These are phyloP conservation scores for Danaus melanippus DNA, from an alignment of 1,140 invertebrate species.

Conservation along the genomic window DNA sequence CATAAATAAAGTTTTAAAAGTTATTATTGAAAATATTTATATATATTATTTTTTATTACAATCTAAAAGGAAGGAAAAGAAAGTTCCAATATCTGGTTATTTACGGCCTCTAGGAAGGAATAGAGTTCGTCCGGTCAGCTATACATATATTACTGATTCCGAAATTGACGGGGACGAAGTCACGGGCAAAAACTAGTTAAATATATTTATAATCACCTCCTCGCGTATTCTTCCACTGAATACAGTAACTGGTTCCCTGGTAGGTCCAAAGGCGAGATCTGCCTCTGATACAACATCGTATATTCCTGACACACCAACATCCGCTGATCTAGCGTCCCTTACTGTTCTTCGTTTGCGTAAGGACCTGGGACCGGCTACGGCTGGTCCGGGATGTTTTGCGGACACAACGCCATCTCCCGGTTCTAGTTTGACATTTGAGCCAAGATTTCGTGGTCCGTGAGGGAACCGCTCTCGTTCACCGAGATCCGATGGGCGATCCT, in stretches of 20 bases:
- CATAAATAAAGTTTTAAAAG: no score
- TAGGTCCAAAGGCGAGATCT: constrained; percentile 91
- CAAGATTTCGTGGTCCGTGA: constrained; percentile 83
- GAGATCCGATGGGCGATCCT: constrained; percentile 73
- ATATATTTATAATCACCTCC: constrained; percentile 73
- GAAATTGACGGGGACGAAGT: no score
- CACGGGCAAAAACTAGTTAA: no score
- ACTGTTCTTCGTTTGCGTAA: constrained; percentile 77
- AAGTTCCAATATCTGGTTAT: no score
- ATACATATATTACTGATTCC: no score
- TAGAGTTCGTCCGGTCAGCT: no score
- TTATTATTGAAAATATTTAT: no score
- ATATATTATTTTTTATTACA: no score
- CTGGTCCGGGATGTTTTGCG: constrained; percentile 57
- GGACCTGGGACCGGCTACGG: constrained; percentile 73
- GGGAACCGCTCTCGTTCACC: constrained; percentile 82
- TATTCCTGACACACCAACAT: constrained; percentile 88
- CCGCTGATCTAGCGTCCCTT: constrained; percentile 82
- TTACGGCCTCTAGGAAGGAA: no score
- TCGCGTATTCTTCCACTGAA: constrained; percentile 90
- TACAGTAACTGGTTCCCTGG: constrained; percentile 86
- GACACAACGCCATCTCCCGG: constrained; percentile 46
- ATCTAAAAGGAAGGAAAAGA: no score
- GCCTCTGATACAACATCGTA: constrained; percentile 95
- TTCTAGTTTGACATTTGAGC: constrained; percentile 58